Base-by-base conservation (phyloP, 2,888 invertebrate species). In the Ashinkailepas kermadecensis region DNA sequence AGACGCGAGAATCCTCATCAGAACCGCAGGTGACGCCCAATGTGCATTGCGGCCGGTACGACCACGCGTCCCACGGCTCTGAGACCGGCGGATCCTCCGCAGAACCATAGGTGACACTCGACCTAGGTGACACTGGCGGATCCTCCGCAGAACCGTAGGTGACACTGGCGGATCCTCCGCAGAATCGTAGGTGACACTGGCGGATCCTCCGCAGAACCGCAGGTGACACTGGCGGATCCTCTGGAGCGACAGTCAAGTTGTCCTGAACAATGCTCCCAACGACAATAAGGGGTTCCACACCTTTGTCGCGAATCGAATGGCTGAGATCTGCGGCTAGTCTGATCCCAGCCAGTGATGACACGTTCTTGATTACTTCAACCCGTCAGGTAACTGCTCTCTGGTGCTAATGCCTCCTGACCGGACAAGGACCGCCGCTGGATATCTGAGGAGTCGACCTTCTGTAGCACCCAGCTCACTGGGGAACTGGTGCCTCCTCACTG, bases 221-320 rank as follows among this genome's bases (percentile, higher is more conserved):
- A 39, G 39, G 39, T 39, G 39, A 39, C 39, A 39, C 39, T 39
- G 39, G 39, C 4, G 39, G 39, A 39, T 39, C 39, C 39, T 39
- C 54, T 64, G 58, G 56, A 81, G 56, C 23, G 81, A 81, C 81
- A 64, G 81, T 12, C 65, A 67, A 57, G 62, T 65, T 10, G 39
- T 81, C 21, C 65, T 59, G 62, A 67, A 65, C 23, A 23, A 25
- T 25, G 67, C 67, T 18, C 0, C 67, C 18, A 67, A 67, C 58
- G 81, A 81, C 56, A 67, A 67, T 56, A 81, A 67, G n/a, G 67
- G 81, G 57, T 67, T 81, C 21, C 81, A 81, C 54, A 67, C 70
- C 23, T 67, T 65, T 56, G 21, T 81, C 10, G 81, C 67, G 23
- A 81, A 81, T 56, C 81, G 67, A 21, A 67, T 81, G 67, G 57